A percentile compares a stretch with the other conserved stretches of the same genome.
These are phyloP conservation scores for Bicyclus anynana DNA, from an alignment of 1,140 invertebrate genomes.

Conservation along the genomic window DNA sequence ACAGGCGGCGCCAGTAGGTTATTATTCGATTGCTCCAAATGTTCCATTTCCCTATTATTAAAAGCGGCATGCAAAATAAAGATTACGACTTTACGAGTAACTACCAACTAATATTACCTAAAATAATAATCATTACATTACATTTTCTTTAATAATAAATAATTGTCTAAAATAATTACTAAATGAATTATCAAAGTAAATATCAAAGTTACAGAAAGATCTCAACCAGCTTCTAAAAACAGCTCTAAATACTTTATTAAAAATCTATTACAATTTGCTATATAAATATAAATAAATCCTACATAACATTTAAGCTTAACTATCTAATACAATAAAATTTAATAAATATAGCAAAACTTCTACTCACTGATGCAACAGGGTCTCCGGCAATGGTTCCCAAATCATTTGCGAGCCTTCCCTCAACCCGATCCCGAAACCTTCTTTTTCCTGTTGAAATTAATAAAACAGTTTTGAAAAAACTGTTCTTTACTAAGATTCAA, in stretches of 20 bases:
- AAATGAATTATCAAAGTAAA: no score
- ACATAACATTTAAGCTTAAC: not conserved
- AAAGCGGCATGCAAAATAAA: constrained; percentile 69
- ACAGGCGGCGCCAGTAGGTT: constrained; percentile 50
- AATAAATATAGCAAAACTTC: not conserved
- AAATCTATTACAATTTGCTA: no score
- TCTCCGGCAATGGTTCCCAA: constrained; percentile 83
- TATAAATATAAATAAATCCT: no score
- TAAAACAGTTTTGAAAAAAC: constrained; percentile 12
- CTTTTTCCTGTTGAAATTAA: constrained; percentile 78
- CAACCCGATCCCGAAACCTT: constrained; percentile 82
- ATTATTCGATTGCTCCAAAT: constrained; percentile 29
- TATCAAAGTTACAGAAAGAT: no score
- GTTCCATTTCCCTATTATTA: constrained; percentile 48
- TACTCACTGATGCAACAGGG: constrained; percentile 77
- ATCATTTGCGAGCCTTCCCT: constrained; percentile 83
- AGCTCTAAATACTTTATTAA: no score
- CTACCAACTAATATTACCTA: constrained; percentile 32
- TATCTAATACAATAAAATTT: not conserved
- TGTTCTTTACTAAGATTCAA: no score
- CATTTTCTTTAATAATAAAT: no score
- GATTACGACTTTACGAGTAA: constrained; percentile 22
- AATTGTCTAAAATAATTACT: not conserved
- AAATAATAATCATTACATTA: not conserved
- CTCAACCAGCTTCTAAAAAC: no score